These are phyloP conservation scores for Brachylomia viminalis DNA, from an alignment of 2,888 invertebrate species.

Conservation along the genomic window DNA sequence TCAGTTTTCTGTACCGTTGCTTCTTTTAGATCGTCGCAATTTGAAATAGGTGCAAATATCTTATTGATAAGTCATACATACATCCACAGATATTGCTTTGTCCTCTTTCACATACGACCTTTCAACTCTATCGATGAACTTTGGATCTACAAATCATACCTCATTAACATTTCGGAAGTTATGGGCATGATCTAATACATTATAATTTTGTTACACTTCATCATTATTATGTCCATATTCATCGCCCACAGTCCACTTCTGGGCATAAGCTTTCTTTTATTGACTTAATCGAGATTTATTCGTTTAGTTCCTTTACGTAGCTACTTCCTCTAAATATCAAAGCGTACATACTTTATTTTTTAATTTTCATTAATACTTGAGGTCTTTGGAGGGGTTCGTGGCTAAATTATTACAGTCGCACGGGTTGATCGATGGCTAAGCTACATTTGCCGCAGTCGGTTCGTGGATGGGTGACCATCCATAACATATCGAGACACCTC, in stretches of 20 bases:
- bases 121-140: not conserved
- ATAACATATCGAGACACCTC: too few relatives aligned
- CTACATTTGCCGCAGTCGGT: too few relatives aligned
- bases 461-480: too few relatives aligned
- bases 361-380: not conserved
- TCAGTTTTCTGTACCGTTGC: conserved; percentile 10
- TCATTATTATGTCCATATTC: conserved; percentile 27
- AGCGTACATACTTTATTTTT: not conserved
- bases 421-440: too few relatives aligned
- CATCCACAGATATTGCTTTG: not conserved
- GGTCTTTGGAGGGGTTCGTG: not conserved
- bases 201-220: conserved; percentile 21
- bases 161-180: conserved; percentile 7
- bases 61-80: not conserved
- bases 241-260: not conserved
- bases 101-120: not conserved
- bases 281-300: conserved; percentile 44
- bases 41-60: not conserved
- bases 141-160: conserved; percentile 23
- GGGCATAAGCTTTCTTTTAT: conserved; percentile 23
- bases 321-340: not conserved
- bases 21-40: not conserved
- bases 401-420: too few relatives aligned
- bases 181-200: not conserved
- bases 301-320: not conserved